A percentile compares a stretch with the other conserved stretches of the same genome.
These are phyloP conservation scores for Podabrus alpinus DNA, from an alignment of 2,888 invertebrate species.

Conservation along the genomic window DNA sequence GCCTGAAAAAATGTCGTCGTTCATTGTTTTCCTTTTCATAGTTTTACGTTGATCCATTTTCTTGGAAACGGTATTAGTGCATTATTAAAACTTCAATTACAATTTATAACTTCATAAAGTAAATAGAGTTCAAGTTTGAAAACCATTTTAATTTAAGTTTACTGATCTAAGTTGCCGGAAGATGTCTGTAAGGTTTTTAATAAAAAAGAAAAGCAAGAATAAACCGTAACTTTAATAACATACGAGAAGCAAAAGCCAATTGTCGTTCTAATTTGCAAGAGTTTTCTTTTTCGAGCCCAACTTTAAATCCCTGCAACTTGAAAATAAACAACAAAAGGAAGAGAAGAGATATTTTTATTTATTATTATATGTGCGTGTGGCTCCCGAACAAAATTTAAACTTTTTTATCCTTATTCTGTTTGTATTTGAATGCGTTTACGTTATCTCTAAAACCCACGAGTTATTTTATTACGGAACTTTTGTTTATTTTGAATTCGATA, in stretches of 20 bases:
- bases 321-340: neutral
- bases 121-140: neutral
- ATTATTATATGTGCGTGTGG: neutral
- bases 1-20: neutral
- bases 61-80: neutral
- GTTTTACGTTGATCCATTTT: neutral
- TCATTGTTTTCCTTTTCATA: neutral
- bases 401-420: slow-evolving; percentile 1
- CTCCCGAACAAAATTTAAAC: neutral
- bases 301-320: neutral
- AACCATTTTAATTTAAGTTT: neutral
- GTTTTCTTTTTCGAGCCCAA: neutral
- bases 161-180: neutral
- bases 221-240: neutral
- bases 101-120: neutral
- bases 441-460: slow-evolving; percentile 18
- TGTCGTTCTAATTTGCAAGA: neutral
- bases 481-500: slow-evolving; percentile 18
- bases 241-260: neutral
- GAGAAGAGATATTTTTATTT: neutral
- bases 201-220: neutral
- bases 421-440: slow-evolving; percentile 12
- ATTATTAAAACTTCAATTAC: neutral
- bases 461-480: slow-evolving; percentile 17
- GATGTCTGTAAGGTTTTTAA: neutral